phyloP scores from a whole-genome alignment of 2,888 invertebrate genomes.

The Tetranychus piercei region DNA sequence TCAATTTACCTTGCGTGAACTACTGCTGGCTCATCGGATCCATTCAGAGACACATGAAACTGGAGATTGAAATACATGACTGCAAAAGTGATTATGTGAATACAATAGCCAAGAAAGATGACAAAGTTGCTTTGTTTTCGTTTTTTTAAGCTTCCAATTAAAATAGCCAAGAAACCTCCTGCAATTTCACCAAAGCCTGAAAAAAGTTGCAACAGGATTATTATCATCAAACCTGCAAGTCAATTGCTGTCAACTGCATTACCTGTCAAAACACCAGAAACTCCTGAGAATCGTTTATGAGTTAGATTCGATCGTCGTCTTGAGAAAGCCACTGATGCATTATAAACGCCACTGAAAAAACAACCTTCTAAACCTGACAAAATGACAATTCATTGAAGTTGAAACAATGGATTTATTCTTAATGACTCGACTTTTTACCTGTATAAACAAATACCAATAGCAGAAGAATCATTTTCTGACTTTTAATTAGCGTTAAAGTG shows the following conservation, averaged over 20 bases:
- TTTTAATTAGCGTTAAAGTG: slow-evolving; percentile 45
- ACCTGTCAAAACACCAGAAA: slow-evolving; percentile 85
- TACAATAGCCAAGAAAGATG: slow-evolving; percentile 65
- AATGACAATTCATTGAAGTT: neutral
- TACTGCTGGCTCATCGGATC: slow-evolving; percentile 41
- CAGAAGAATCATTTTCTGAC: slow-evolving; percentile 63
- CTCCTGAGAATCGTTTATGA: slow-evolving; percentile 66
- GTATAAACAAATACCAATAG: slow-evolving; percentile 74
- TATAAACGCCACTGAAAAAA: slow-evolving; percentile 91
- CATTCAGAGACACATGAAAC: slow-evolving; percentile 52
- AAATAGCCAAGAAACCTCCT: slow-evolving; percentile 81
- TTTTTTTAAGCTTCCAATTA: slow-evolving; percentile 64
- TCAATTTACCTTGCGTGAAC: slow-evolving; percentile 38
- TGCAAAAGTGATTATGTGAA: slow-evolving; percentile 63
- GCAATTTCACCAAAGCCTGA: slow-evolving; percentile 26
- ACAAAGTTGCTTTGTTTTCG: slow-evolving; percentile 75
- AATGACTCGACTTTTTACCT: slow-evolving; percentile 30
- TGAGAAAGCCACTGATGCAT: slow-evolving; percentile 47
- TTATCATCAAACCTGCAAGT: neutral
- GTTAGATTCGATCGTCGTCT: slow-evolving; percentile 28
- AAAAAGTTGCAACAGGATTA: neutral
- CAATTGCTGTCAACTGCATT: neutral
- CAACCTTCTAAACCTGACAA: slow-evolving; percentile 59
- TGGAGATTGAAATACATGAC: slow-evolving; percentile 76
- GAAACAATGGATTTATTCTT: neutral